Base-by-base conservation (phyloP, 2,888 invertebrate genomes). In the Coleophora deauratella region DNA sequence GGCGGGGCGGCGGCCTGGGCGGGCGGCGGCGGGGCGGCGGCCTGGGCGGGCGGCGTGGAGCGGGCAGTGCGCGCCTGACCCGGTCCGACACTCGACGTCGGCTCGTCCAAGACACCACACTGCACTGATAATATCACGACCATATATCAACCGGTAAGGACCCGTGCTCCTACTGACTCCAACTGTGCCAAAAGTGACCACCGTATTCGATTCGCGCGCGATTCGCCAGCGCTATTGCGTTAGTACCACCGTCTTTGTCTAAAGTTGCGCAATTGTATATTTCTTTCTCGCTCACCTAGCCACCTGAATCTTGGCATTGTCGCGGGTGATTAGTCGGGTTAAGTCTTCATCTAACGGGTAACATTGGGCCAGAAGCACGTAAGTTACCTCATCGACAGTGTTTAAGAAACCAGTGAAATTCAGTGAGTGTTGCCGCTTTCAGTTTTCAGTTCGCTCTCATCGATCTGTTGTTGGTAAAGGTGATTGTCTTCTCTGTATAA, bases 61-160 rank as follows among this genome's bases (percentile, higher is more conserved):
- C 64, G 71, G 57, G 50, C 81, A 84, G 84, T 84, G 82, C 84
- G 76, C 85, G 84, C 78, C 84, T 73, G 72, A 69, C 79, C 81
- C 52, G 81, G 78, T 74, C 80, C 84, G 80, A 84, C 84, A 85
- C 84, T 85, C 85, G 78, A 85, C 85, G 85, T 85, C 85, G 84
- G 85, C 84, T 85, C 84, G 80, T 84, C 82, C 70, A 74, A 78
- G 73, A 79, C 67, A 72, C 72, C 68, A 81, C 73, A 81, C 80
- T 64, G 69, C 60, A 57, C 59, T 71, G 21, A 21, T 21, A 21
- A 67, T 70, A 70, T 70, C 65, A 72, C 82, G 80, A 81, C 75
- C 75, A 75, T 76, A 73, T 74, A 65, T 68, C 62, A 68, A 79
- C 70, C 82, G 84, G 85, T 85, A 85, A 85, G 82, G 73, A 53